phyloP scores from a whole-genome alignment of 2,888 invertebrate genomes.

The Teinopalpus imperialis region DNA sequence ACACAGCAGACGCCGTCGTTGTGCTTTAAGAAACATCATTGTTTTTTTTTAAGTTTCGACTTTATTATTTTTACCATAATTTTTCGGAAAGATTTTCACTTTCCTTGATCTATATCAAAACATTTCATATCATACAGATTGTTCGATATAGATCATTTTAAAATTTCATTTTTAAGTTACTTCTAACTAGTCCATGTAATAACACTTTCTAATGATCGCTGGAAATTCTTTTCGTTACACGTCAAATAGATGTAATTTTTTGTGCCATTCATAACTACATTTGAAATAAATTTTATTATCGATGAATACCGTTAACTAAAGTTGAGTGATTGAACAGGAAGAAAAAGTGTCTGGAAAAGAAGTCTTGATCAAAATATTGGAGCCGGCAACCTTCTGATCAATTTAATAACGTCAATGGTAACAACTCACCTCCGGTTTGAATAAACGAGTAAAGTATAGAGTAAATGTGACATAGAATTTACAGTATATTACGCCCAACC shows the following conservation, averaged over 20 bases:
- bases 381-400: conserved; percentile 9
- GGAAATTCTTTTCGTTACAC: conserved; percentile 23
- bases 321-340: conserved; percentile 1
- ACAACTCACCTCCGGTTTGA: conserved; percentile 14
- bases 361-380: conserved; percentile 12
- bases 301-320: neutral
- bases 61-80: neutral
- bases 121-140: no score
- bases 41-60: neutral
- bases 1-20: neutral
- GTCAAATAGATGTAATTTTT: neutral
- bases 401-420: conserved; percentile 7
- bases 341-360: conserved; percentile 2
- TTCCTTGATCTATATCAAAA: neutral
- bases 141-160: conserved; percentile 2
- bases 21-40: neutral
- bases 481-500: no score
- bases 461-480: no score
- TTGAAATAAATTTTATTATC: neutral
- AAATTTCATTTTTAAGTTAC: conserved; percentile 1
- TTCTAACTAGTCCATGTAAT: conserved; percentile 13
- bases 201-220: conserved; percentile 33
- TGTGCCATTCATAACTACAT: neutral
- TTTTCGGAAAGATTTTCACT: neutral
- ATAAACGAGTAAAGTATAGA: no score